These are phyloP conservation scores for Prunella strophiata DNA, from an alignment of 2,797 vertebrate species.

Conservation along the genomic window DNA sequence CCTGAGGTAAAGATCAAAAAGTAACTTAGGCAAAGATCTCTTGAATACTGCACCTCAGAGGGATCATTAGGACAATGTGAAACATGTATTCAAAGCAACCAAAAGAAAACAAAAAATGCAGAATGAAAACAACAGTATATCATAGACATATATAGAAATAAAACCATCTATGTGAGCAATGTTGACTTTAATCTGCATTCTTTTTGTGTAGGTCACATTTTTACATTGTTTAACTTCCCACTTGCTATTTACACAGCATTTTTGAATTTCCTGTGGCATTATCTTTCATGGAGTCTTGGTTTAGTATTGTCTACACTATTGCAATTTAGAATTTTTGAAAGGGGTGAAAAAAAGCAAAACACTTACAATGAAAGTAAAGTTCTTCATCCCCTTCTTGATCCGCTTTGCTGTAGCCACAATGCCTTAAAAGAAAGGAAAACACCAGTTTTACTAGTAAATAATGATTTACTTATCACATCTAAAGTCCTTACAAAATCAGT, in stretches of 20 bases:
- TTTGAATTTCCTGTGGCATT: slow-evolving; percentile 18
- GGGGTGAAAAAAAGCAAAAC: slow-evolving; percentile 68
- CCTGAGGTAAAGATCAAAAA: slow-evolving; percentile 74
- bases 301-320: slow-evolving; percentile 45
- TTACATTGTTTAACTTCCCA: slow-evolving; percentile 23
- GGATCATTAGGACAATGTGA: slow-evolving; percentile 78
- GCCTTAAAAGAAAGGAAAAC: slow-evolving; percentile 76
- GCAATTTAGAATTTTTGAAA: slow-evolving; percentile 20
- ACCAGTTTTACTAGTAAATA: slow-evolving; percentile 19
- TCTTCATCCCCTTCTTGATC: slow-evolving; percentile 99
- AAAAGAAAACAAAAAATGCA: slow-evolving; percentile 37
- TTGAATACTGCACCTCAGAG: slow-evolving; percentile 75
- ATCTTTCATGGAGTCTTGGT: slow-evolving; percentile 4
- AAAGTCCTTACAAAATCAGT: not conserved
- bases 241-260: slow-evolving; percentile 37
- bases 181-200: slow-evolving; percentile 21
- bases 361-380: slow-evolving; percentile 99
- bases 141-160: slow-evolving; percentile 26
- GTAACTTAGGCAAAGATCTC: slow-evolving; percentile 69
- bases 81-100: slow-evolving; percentile 53
- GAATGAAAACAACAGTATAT: slow-evolving; percentile 48
- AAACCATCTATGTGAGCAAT: not conserved
- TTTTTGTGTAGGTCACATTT: slow-evolving; percentile 27
- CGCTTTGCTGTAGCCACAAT: slow-evolving; percentile 99
- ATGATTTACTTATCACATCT: not conserved